A percentile compares a stretch with the other conserved stretches of the same genome.
phyloP scores from a whole-genome alignment of 2,888 invertebrate species.

The Aspidiotus rigidus region DNA sequence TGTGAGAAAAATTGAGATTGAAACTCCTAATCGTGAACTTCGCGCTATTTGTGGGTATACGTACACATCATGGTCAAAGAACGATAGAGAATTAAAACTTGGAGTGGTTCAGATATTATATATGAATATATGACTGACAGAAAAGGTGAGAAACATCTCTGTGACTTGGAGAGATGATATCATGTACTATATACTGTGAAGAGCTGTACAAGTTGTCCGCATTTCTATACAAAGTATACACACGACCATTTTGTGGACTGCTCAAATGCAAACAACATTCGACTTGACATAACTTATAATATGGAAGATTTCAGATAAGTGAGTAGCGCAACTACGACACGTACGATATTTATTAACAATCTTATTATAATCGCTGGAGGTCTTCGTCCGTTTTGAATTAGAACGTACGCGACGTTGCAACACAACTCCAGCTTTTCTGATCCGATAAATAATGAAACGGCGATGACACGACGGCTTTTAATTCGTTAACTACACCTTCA shows the following conservation, averaged over 20 bases:
- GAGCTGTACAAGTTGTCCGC: too few species aligned
- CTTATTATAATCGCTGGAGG: slow-evolving; percentile 25
- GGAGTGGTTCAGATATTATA: too few species aligned
- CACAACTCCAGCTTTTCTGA: slow-evolving; percentile 9
- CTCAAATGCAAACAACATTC: background rate
- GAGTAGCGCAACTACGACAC: background rate
- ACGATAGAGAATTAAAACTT: too few species aligned
- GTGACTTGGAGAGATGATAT: too few species aligned
- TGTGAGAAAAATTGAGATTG: too few species aligned
- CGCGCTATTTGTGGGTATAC: too few species aligned
- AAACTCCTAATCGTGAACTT: too few species aligned
- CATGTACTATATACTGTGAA: too few species aligned
- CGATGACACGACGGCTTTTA: slow-evolving; percentile 29
- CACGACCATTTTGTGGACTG: background rate
- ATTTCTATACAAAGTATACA: too few species aligned
- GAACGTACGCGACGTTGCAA: background rate
- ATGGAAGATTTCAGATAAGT: background rate
- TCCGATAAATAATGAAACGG: slow-evolving; percentile 30
- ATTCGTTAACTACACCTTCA: slow-evolving; percentile 21
- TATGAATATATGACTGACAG: too few species aligned
- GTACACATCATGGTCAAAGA: too few species aligned
- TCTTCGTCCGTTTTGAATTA: slow-evolving; percentile 5
- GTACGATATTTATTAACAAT: slow-evolving; percentile 8
- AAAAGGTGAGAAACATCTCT: too few species aligned
- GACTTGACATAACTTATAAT: background rate